Conservation (phyloP, 1,140 invertebrate genomes). For the Onthophagus taurus region DNA sequence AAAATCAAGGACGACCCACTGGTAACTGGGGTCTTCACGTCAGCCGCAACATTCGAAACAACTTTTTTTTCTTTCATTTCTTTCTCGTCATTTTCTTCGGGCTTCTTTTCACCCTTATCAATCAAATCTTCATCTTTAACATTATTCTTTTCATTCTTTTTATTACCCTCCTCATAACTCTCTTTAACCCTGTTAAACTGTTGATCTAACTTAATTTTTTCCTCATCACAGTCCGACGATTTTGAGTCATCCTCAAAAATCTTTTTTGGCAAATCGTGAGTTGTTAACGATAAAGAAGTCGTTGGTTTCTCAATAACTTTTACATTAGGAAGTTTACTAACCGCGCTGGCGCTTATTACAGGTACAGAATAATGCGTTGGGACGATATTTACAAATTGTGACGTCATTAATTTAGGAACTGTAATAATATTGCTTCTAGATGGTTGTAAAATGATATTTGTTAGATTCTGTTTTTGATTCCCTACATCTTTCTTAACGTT, state of each 20-base stretch:
- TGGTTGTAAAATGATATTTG: constrained; percentile 29
- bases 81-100: not conserved
- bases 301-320: constrained; percentile 43
- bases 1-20: constrained; percentile 28
- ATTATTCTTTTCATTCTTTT: not conserved
- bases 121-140: not conserved
- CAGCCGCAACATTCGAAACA: not conserved
- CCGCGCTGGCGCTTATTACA: constrained; percentile 35
- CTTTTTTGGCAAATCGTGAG: constrained; percentile 49
- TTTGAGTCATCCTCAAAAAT: constrained; percentile 52
- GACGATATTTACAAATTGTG: constrained; percentile 32
- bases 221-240: constrained; percentile 45
- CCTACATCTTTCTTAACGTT: constrained; percentile 17
- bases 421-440: constrained; percentile 31
- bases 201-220: constrained; percentile 23
- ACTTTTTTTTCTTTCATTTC: constrained; percentile 9
- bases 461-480: constrained; percentile 23
- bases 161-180: constrained; percentile 21
- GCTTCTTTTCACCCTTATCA: not conserved
- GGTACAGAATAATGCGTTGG: constrained; percentile 34
- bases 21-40: constrained; percentile 23
- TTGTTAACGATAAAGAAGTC: constrained; percentile 43
- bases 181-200: constrained; percentile 6
- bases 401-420: constrained; percentile 32
- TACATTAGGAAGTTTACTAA: constrained; percentile 34